Base-by-base conservation (phyloP, 2,888 invertebrate genomes). In the Neoaliturus tenellus region DNA sequence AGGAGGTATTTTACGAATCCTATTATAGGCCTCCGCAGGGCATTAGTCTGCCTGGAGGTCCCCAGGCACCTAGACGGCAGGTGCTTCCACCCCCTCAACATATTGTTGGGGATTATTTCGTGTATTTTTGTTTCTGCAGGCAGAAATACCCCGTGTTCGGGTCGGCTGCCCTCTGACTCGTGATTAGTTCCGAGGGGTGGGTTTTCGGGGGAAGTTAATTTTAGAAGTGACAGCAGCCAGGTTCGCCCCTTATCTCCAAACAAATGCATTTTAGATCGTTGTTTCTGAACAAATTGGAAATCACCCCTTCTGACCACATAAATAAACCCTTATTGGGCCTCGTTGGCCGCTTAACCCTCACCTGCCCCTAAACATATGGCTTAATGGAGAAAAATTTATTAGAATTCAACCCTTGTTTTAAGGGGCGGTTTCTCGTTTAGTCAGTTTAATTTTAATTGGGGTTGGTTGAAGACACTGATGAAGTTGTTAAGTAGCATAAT, bases 301-400 rank as follows among this genome's bases (percentile, higher is more conserved):
- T 78, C 78, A 78, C 78, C 78, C 78, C 78, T 78, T 78, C 55
- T 51, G 78, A 78, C 78, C 78, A 78, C 78, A 78, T 78, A 78
- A 78, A 78, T 78, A 78, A 78, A 51, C 78, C 78, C 78, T 78
- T 55, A 78, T 78, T 55, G 55, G 55, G 1, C 78, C 78, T 35
- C 8, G 55, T 48, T 55, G 78, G n/a, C 78, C 55, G 78, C 33
- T 78, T 55, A 78, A 55, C 78, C 78, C 78, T 55, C 78, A 78
- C 78, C 78, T 78, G 78, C 35, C 55, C 25, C 41, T n/a, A 48
- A 78, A 78, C 78, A 55, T 35, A 55, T 51, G 55, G 78, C n/a
- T 51, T 35, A 75, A 75, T 5, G 14, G 62, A 62, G 62, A 31
- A 62, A 62, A 28, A 62, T 62, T 28, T 62, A 31, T 62, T 62